Evolutionary conservation across 1,140 invertebrate genomes (phyloP), one percentile per base, ranked within the genome.

Genomic region (Globodera ellingtonae): DNA sequence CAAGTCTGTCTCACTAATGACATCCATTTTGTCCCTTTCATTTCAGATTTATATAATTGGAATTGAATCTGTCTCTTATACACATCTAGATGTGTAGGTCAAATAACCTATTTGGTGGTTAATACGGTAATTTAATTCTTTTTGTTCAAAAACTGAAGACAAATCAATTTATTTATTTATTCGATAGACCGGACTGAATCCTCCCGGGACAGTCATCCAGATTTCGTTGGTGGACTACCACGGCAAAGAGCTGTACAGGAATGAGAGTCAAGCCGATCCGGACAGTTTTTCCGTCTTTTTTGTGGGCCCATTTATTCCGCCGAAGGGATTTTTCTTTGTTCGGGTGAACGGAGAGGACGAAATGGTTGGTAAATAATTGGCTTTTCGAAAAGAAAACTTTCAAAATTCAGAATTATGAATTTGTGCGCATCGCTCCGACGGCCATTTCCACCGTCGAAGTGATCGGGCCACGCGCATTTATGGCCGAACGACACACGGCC

Each of bases 291-390:
- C 85, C 72, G 79, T 92, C 18, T 92, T 92, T 83, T 90, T 87
- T 80, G 88, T 89, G 48, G 87, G 90, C 50, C 88, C 89, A 9
- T 91, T 92, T 81, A 65, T 88, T 24, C 91, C 91, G 62, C 91
- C 91, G 15, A 86, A 90, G 78, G 88, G 90, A 50, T 90, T 91
- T 83, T 92, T 92, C 85, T 92, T 92, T 83, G 85, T 92, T 15
- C 90, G 90, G 86, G 91, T 92, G 83, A 80, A 83, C 69, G 82
- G 81, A 47, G 73, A 81, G 56, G 87, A 88, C 76, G 83, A 88
- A n/a, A 75, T 71, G 50, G 80, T 81, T 44, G 59, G 18, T 50
- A 48, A 70, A 35, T 35, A 15, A 69, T 67, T 13, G 24, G n/a
- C 15, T 67, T n/a, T 18, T 6, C 15, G 70, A 72, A 48, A 1